Evolutionary conservation across 2,113 vertebrate genomes (phyloP), one percentile per base, ranked within the genome.

Genomic region (Ceyx melanurus): DNA sequence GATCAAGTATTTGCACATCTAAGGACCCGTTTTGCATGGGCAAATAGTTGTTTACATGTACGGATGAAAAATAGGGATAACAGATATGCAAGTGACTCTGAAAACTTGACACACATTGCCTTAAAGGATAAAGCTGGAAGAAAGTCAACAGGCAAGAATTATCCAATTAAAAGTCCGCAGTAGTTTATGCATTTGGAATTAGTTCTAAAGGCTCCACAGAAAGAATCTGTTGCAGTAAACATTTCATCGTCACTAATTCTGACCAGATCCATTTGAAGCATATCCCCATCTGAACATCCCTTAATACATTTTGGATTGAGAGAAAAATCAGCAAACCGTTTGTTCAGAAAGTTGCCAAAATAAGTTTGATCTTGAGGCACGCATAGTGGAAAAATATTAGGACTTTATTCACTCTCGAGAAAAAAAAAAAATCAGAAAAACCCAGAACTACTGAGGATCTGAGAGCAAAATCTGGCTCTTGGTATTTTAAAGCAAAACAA

Each of bases 171-270:
- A 93, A 93, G 89, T 83, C 72, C 0, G 0, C 79, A 92, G 82
- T 90, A 4, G 0, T 89, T 61, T 92, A 94, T 93, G 94, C 92
- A 89, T 96, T 96, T 96, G 95, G 92, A 94, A 96, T 94, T 81
- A 92, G 91, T 95, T 96, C 95, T 91, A 94, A 96, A 89, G 89
- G 53, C 85, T 91, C 75, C 3, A 6, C 64, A 95, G 85, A 89
- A 93, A 81, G 95, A 95, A 88, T 87, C 64, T 64, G 62, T 65
- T 64, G 82, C 87, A 86, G 89, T 92, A 92, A 95, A 95, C 89
- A 88, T 94, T 82, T 96, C 72, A 71, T 94, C 26, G 6, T 94
- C 85, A 62, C 79, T 96, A 96, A 94, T 94, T 95, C 82, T 96
- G 92, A 92, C 85, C 96, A 95, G 96, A 96, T 64, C 79, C 72